Conservation (phyloP, 1,140 invertebrate genomes). For the Andricus grossulariae region DNA sequence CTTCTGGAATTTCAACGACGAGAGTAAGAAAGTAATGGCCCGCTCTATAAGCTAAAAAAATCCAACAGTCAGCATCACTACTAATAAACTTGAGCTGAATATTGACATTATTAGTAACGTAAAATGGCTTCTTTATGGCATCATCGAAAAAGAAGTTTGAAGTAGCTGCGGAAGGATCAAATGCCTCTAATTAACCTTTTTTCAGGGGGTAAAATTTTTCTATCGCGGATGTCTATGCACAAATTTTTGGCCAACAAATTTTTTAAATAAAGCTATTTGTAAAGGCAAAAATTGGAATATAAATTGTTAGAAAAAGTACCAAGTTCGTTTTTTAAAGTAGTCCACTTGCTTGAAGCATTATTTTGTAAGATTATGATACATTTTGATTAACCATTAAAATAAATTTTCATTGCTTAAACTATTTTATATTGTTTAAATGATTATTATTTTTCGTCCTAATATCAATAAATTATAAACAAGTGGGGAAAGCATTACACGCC, state of each 20-base stretch:
- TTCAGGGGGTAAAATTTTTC: neutral
- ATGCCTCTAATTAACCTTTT: neutral
- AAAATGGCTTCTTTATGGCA: neutral
- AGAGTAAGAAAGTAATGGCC: conserved; percentile 38
- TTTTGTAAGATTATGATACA: too few relatives aligned
- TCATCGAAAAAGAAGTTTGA: neutral
- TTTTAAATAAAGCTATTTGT: too few relatives aligned
- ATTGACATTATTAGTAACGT: conserved; percentile 22
- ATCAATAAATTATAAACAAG: too few relatives aligned
- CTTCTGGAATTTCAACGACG: conserved; percentile 32
- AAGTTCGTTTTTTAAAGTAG: too few relatives aligned
- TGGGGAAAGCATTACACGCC: too few relatives aligned
- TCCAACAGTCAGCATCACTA: neutral
- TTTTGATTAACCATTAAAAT: too few relatives aligned
- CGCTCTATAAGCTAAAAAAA: conserved; percentile 32
- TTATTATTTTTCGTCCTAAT: too few relatives aligned
- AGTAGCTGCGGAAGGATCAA: neutral
- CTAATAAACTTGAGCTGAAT: conserved; percentile 14
- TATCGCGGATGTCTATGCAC: too few relatives aligned
- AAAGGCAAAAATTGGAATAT: too few relatives aligned
- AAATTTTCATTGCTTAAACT: neutral
- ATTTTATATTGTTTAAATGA: neutral
- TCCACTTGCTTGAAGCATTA: too few relatives aligned
- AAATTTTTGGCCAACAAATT: too few relatives aligned
- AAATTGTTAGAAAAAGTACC: too few relatives aligned